These are phyloP conservation scores for Alectura lathami DNA, from an alignment of 2,113 vertebrate genomes.

Conservation along the genomic window DNA sequence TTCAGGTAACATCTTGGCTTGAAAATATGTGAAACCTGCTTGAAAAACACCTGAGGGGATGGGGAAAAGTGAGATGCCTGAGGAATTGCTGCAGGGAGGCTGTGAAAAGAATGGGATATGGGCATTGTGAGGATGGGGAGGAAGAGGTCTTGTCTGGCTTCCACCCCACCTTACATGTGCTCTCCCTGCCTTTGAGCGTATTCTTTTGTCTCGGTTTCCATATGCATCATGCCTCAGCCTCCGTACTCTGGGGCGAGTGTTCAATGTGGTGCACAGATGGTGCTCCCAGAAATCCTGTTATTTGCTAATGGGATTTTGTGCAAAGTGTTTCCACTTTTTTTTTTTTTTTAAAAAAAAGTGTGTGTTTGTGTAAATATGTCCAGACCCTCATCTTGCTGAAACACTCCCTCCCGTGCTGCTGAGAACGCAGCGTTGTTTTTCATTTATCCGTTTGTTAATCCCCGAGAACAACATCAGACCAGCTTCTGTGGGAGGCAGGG, in stretches of 20 bases:
- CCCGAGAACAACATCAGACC: not conserved
- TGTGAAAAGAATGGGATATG: not conserved
- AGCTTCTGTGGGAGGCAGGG: not conserved
- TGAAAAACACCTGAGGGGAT: not conserved
- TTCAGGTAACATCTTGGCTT: constrained; percentile 4
- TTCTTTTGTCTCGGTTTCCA: constrained; percentile 49
- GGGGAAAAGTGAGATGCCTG: constrained; percentile 5
- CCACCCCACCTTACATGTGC: not conserved
- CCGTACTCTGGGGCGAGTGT: not conserved
- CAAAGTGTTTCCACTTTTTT: constrained; percentile 5
- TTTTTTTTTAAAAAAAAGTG: constrained; percentile 6
- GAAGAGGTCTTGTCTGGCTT: constrained; percentile 23
- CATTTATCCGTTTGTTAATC: not conserved
- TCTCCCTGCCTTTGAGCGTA: constrained; percentile 29
- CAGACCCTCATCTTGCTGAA: not conserved
- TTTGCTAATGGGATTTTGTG: constrained; percentile 68
- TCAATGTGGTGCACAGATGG: constrained; percentile 69
- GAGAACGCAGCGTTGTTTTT: not conserved
- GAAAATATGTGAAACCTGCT: not conserved
- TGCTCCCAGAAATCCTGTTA: constrained; percentile 50
- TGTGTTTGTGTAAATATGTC: constrained; percentile 19
- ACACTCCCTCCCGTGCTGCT: not conserved
- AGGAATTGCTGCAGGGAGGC: not conserved
- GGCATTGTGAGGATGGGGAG: not conserved
- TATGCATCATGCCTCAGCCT: not conserved